Evolutionary conservation across 2,888 invertebrate genomes (phyloP).

Genomic region (Barypeithes pellucidus): DNA sequence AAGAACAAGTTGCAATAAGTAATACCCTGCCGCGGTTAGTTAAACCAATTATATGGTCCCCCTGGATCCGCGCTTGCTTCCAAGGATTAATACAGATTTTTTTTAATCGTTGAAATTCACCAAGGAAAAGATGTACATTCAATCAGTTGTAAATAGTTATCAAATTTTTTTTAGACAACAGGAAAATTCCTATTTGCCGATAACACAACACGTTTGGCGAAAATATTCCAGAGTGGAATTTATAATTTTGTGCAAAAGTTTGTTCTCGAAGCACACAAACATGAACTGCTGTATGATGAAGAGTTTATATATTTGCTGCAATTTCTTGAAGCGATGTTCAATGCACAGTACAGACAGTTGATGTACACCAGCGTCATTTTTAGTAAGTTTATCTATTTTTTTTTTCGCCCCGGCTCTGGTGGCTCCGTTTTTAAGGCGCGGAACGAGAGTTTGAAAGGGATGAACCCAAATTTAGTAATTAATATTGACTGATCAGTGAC

Average conservation of each 20-base stretch:
- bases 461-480: no score
- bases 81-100: no score
- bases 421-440: no score
- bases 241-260: constrained; percentile 28
- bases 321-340: neutral
- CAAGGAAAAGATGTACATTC: no score
- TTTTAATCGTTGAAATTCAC: no score
- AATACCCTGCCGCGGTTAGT: no score
- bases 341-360: neutral
- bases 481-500: no score
- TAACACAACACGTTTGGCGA: neutral
- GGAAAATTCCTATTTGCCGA: constrained; percentile 20
- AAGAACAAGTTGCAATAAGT: no score
- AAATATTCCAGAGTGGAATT: constrained; percentile 2
- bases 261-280: neutral
- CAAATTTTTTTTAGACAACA: constrained; percentile 7
- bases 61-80: no score
- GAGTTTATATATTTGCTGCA: neutral
- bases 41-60: no score
- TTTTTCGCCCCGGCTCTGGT: no score
- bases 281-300: neutral
- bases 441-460: no score
- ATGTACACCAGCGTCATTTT: constrained; percentile 21
- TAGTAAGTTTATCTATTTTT: constrained; percentile 19
- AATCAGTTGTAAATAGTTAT: neutral